phyloP scores from a whole-genome alignment of 2,888 invertebrate genomes.

The Diploptera punctata region DNA sequence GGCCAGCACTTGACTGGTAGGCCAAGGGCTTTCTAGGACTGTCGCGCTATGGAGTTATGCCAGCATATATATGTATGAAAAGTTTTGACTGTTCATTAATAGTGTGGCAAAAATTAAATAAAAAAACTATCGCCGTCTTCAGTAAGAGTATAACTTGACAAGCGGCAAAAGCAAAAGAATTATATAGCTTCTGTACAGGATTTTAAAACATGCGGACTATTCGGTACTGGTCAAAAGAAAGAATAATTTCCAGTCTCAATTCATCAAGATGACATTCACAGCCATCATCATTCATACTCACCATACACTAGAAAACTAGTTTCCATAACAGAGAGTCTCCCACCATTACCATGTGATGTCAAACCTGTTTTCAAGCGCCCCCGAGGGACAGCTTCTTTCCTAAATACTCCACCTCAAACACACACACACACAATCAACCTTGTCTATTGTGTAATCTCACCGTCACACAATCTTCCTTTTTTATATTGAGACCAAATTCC shows the following conservation, averaged over 20 bases:
- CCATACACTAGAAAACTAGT: not conserved
- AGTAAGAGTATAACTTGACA: no score
- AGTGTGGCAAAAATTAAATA: no score
- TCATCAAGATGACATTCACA: not conserved
- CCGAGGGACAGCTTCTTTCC: conserved; percentile 2
- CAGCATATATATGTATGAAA: no score
- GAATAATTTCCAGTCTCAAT: not conserved
- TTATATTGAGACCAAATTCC: not conserved
- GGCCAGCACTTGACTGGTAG: no score
- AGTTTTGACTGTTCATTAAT: no score
- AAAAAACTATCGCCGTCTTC: no score
- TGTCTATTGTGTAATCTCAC: not conserved
- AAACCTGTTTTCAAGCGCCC: conserved; percentile 4
- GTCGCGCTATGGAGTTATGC: no score
- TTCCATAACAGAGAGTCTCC: not conserved
- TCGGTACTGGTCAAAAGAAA: not conserved
- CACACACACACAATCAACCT: not conserved
- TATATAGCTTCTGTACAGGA: not conserved
- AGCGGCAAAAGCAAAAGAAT: no score
- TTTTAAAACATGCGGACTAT: not conserved
- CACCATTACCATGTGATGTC: not conserved
- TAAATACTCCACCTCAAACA: conserved; percentile 4
- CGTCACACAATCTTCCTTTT: no score
- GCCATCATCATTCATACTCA: not conserved
- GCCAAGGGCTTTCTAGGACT: no score